These are phyloP conservation scores for Heliocidaris tuberculata DNA, from an alignment of 35 echinoderm and acorn worm species.

Conservation along the genomic window DNA sequence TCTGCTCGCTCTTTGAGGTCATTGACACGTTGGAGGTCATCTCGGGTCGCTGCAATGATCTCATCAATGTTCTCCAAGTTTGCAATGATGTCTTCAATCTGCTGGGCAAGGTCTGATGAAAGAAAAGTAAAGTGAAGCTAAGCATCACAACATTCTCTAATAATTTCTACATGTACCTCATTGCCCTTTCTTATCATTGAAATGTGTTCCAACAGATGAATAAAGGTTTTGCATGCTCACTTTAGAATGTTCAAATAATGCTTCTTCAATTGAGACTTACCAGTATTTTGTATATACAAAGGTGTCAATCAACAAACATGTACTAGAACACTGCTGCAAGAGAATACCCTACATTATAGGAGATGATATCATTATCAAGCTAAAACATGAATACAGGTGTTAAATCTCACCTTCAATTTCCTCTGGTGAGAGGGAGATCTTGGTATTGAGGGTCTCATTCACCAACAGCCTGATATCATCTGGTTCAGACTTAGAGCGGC, in stretches of 20 bases:
- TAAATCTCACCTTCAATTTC: constrained; percentile 69
- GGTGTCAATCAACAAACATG: neutral
- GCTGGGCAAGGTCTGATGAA: constrained; percentile 72
- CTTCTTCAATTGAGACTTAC: neutral
- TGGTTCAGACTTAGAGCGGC: constrained; percentile 55
- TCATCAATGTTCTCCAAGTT: constrained; percentile 81
- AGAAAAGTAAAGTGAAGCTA: neutral
- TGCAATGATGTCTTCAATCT: constrained; percentile 81
- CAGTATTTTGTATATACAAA: neutral
- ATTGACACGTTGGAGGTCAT: constrained; percentile 69
- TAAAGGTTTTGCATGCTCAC: neutral
- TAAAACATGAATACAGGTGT: neutral
- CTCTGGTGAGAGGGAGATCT: constrained; percentile 84
- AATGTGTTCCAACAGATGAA: neutral
- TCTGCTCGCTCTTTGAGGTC: constrained; percentile 87
- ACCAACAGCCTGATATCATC: constrained; percentile 63
- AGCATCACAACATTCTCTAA: neutral
- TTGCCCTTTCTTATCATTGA: neutral
- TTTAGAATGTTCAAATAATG: neutral
- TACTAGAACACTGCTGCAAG: neutral
- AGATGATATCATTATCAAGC: neutral
- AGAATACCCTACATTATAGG: neutral
- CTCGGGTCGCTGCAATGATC: constrained; percentile 82
- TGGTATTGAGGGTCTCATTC: constrained; percentile 59
- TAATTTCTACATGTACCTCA: neutral